A percentile compares a stretch with the other conserved stretches of the same genome.
Evolutionary conservation across 2,888 invertebrate species (phyloP).

Genomic region (Hirudinaria manillensis): DNA sequence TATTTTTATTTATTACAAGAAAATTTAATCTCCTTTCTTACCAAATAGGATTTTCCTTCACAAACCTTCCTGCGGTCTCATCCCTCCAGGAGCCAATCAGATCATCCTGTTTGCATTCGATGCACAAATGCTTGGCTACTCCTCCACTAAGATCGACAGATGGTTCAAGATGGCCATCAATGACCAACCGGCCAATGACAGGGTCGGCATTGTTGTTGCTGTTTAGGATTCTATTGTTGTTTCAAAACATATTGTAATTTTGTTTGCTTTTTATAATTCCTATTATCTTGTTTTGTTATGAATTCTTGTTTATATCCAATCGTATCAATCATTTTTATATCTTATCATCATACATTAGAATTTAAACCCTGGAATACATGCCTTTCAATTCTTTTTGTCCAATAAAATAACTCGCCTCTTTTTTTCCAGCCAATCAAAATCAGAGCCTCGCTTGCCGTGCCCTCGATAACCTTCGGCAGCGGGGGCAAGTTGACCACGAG

Average conservation of each 20-base stretch:
- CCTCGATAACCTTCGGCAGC: conserved; percentile 48
- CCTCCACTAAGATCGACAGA: too few species aligned
- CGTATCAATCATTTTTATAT: too few species aligned
- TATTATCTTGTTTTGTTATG: too few species aligned
- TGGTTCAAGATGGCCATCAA: not conserved
- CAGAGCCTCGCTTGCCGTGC: conserved; percentile 48
- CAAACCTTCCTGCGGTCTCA: not conserved
- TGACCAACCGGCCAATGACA: not conserved
- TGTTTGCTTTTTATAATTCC: too few species aligned
- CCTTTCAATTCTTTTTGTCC: too few species aligned
- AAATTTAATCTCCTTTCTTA: not conserved
- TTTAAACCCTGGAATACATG: too few species aligned
- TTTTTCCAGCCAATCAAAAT: conserved; percentile 38
- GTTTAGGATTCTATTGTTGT: not conserved
- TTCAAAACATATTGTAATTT: too few species aligned
- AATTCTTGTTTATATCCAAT: too few species aligned
- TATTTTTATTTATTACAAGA: too few species aligned
- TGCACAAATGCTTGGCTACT: not conserved
- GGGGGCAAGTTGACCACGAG: conserved; percentile 51
- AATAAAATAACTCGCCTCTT: not conserved
- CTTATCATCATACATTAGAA: too few species aligned
- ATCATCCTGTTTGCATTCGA: not conserved
- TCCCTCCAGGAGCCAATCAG: not conserved
- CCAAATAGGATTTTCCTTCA: not conserved
- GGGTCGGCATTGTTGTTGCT: not conserved